A percentile compares a stretch with the other conserved stretches of the same genome.
These are phyloP conservation scores for Musca vetustissima DNA, from an alignment of 1,140 invertebrate species.

Conservation along the genomic window DNA sequence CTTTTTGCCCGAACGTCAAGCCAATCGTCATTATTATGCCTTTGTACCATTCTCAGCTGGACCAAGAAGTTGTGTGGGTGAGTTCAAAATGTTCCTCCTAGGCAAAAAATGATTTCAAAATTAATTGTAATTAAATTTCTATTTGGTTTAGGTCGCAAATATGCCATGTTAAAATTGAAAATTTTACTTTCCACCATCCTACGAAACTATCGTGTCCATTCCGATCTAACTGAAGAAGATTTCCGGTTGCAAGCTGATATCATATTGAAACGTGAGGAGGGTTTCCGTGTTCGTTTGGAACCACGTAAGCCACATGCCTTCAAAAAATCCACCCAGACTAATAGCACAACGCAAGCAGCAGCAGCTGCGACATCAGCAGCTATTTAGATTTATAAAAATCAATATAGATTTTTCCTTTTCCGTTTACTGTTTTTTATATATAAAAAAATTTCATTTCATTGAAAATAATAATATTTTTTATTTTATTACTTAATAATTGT, in stretches of 20 bases:
- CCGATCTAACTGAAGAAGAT: constrained; percentile 69
- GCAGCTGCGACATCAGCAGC: background rate
- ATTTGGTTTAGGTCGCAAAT: constrained; percentile 73
- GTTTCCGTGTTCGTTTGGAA: constrained; percentile 71
- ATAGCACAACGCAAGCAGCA: background rate
- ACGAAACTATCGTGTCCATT: constrained; percentile 74
- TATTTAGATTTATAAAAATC: background rate
- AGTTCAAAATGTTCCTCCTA: constrained; percentile 35
- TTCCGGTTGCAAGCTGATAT: constrained; percentile 79
- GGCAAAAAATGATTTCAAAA: too few species aligned
- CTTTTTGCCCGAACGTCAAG: constrained; percentile 76
- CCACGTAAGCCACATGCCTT: constrained; percentile 59
- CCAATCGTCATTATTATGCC: constrained; percentile 77
- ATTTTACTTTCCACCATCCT: constrained; percentile 84
- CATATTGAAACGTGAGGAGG: constrained; percentile 78
- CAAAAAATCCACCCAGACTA: background rate
- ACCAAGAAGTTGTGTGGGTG: constrained; percentile 80
- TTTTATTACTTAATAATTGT: too few species aligned
- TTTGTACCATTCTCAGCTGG: constrained; percentile 87
- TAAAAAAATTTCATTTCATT: background rate
- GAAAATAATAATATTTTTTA: background rate
- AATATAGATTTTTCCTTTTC: background rate
- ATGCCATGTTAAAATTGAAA: constrained; percentile 85
- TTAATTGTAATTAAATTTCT: background rate
- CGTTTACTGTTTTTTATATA: background rate